These are phyloP conservation scores for Daubentonia madagascariensis DNA, from an alignment of 2,113 vertebrate species.

Conservation along the genomic window DNA sequence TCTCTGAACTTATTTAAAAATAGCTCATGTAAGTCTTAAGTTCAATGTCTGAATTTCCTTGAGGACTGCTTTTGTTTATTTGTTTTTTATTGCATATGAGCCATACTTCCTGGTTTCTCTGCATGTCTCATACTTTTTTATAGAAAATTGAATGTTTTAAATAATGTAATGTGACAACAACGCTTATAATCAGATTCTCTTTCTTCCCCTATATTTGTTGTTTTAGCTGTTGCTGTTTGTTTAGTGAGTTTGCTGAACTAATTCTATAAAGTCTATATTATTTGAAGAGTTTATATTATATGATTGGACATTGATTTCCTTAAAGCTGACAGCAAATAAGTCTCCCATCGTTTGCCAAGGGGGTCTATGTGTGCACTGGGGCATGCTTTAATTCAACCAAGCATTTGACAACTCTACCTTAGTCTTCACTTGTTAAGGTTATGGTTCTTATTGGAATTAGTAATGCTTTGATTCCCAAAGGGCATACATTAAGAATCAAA, in stretches of 20 bases:
- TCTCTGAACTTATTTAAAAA: neutral
- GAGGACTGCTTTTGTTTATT: neutral
- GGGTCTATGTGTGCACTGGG: neutral
- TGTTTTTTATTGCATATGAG: neutral
- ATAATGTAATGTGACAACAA: neutral
- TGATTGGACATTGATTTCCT: neutral
- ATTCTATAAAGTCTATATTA: neutral
- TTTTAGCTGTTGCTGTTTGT: neutral
- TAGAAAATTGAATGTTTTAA: neutral
- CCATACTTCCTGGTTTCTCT: neutral
- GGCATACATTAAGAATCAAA: neutral
- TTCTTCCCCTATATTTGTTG: neutral
- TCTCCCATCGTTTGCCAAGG: neutral
- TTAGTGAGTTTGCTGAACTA: neutral
- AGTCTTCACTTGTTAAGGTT: neutral
- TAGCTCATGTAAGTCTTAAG: neutral
- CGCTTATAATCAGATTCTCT: neutral
- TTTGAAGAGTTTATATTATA: neutral
- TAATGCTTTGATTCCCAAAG: neutral
- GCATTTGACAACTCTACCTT: neutral
- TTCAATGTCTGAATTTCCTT: neutral
- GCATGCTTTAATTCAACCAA: neutral
- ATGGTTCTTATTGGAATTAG: neutral
- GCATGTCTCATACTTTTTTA: neutral
- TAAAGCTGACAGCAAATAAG: neutral